Percentiles rank a stretch among this genome's conserved stretches.
phyloP scores from a whole-genome alignment of 2,797 vertebrate species.

The Coregonus ussuriensis region DNA sequence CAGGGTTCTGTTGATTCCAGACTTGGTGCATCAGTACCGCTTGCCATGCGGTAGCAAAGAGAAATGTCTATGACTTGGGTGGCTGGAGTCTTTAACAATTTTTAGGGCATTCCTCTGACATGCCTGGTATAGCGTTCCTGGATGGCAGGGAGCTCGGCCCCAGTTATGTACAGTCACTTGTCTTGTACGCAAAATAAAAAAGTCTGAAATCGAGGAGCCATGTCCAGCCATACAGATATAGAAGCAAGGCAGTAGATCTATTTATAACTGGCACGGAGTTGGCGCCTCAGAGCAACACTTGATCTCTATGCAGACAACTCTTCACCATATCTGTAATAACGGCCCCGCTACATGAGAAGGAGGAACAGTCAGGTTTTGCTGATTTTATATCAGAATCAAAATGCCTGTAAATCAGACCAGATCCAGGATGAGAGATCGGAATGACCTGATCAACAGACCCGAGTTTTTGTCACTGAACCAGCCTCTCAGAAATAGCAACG shows the following conservation, averaged over 20 bases:
- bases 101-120: too few species aligned
- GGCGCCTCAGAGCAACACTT: constrained; percentile 45
- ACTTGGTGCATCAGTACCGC: too few species aligned
- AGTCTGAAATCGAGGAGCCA: not conserved
- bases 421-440: constrained; percentile 46
- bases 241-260: constrained; percentile 12
- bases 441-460: constrained; percentile 74
- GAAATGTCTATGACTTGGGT: too few species aligned
- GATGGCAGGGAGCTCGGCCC: too few species aligned
- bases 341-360: not conserved
- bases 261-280: constrained; percentile 59
- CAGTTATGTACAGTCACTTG: not conserved
- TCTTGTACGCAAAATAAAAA: not conserved
- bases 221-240: not conserved
- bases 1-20: too few species aligned
- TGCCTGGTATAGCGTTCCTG: too few species aligned
- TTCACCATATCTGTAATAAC: not conserved
- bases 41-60: too few species aligned
- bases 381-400: not conserved
- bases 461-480: constrained; percentile 82
- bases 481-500: constrained; percentile 36
- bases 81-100: too few species aligned
- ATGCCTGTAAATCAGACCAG: constrained; percentile 7
- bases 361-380: not conserved
- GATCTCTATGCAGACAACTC: constrained; percentile 7